A percentile compares a stretch with the other conserved stretches of the same genome.
phyloP scores from a whole-genome alignment of 2,797 vertebrate genomes.

The Pampus argenteus region DNA sequence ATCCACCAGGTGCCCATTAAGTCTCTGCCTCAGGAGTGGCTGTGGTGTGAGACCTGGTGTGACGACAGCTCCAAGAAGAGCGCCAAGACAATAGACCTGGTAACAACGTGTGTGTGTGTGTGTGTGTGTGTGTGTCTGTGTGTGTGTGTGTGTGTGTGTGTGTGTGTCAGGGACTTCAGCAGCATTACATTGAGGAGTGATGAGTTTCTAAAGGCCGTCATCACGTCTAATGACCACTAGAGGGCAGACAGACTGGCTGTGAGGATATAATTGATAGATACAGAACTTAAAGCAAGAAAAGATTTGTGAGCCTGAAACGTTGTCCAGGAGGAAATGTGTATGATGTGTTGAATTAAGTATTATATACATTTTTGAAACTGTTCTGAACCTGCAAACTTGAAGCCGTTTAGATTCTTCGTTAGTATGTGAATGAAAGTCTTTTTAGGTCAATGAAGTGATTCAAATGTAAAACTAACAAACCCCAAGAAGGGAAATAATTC shows the following conservation, averaged over 20 bases:
- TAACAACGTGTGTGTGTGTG: slow-evolving; percentile 60
- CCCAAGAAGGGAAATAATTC: not conserved
- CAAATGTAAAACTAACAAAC: not conserved
- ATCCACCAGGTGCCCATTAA: slow-evolving; percentile 99
- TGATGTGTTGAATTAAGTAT: too few species aligned
- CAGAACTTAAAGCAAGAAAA: too few species aligned
- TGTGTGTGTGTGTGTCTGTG: not conserved
- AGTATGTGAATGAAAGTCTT: not conserved
- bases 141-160: not conserved
- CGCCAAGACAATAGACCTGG: slow-evolving; percentile 98
- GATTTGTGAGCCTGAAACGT: too few species aligned
- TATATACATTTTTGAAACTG: too few species aligned
- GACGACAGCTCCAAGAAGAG: slow-evolving; percentile 92
- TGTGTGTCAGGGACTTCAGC: not conserved
- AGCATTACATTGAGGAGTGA: not conserved
- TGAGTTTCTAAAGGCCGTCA: not conserved
- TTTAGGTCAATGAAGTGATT: not conserved
- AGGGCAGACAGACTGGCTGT: slow-evolving; percentile 33
- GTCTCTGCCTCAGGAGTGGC: slow-evolving; percentile 97
- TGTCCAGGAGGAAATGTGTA: too few species aligned
- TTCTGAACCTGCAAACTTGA: too few species aligned
- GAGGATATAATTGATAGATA: not conserved
- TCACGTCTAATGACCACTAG: slow-evolving; percentile 35
- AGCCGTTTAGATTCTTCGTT: too few species aligned
- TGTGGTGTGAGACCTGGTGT: slow-evolving; percentile 99